These are phyloP conservation scores for Heterohyrax brucei DNA, from an alignment of 2,797 vertebrate genomes.

Conservation along the genomic window DNA sequence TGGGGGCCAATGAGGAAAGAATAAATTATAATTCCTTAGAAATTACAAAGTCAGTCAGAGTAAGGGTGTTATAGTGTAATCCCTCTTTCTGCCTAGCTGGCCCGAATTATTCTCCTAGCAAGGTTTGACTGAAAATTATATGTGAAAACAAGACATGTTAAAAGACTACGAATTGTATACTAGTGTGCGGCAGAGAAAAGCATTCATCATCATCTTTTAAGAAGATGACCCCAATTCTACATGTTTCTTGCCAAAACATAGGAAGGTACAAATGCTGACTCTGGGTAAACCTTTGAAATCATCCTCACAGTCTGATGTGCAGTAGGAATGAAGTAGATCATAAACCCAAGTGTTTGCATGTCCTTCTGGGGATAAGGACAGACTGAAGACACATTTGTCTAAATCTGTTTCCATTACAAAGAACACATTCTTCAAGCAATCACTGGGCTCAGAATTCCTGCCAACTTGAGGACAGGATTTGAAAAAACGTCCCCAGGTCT, in stretches of 20 bases:
- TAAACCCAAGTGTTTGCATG: slow-evolving; percentile 22
- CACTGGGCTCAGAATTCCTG: neutral
- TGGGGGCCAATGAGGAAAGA: neutral
- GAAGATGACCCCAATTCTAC: slow-evolving; percentile 9
- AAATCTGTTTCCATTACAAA: slow-evolving; percentile 30
- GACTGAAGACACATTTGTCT: neutral
- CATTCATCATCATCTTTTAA: neutral
- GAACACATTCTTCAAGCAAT: neutral
- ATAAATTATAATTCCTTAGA: slow-evolving; percentile 22
- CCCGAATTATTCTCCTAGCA: neutral
- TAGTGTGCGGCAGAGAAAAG: neutral
- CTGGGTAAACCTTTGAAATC: neutral
- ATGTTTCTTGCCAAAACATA: slow-evolving; percentile 9
- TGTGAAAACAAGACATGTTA: neutral
- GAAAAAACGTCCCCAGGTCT: neutral
- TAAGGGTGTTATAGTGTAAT: neutral
- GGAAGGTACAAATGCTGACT: neutral
- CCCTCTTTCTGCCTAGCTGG: neutral
- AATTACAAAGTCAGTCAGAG: neutral
- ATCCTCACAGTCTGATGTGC: neutral
- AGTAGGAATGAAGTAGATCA: slow-evolving; percentile 28
- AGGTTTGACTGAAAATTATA: neutral
- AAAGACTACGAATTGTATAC: neutral
- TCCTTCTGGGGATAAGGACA: neutral
- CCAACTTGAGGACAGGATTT: neutral